Evolutionary conservation across 2,113 vertebrate species (phyloP), one percentile per base, ranked within the genome.

Genomic region (Aviceda subcristata): DNA sequence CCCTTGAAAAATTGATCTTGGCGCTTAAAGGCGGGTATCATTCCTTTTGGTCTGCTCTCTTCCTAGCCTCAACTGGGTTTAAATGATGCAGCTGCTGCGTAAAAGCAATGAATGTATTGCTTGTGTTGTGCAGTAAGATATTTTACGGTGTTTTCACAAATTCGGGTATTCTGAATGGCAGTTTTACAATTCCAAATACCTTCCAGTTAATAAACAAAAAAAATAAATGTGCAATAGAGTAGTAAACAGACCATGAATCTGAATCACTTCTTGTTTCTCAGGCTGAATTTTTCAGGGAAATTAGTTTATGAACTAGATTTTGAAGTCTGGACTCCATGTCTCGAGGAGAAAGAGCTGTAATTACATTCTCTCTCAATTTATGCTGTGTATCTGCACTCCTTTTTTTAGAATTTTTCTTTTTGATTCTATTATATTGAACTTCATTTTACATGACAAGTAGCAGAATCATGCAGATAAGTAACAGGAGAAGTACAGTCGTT

Each of bases 311-410:
- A 90, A 80, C 66, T 94, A 73, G 59, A 59, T 92, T 88, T 94
- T 94, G 87, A 95, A 94, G 94, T 95, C 97, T 97, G 96, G 94
- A 86, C 86, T 97, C 91, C 86, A 94, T 97, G 81, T 96, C 91
- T 97, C 20, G 2, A 88, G 89, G 78, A 96, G 71, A 79, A 94
- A 94, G 87, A 92, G 82, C 86, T 90, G 74, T 97, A 97, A 97
- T 97, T 96, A 83, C 84, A 96, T 96, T 97, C 84, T 59, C 53
- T 85, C 77, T 96, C 91, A 86, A 95, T 97, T 95, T 95, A 91
- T 91, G 89, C 50, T 34, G 23, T 95, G 83, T 91, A 85, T 95
- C 91, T 97, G 95, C 77, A 63, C 66, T 96, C n/a, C 63, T 79
- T 92, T 87, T 87, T 94, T 91, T 88, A 90, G 84, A 95, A 69